Evolutionary conservation across 2,797 vertebrate genomes (phyloP).

Genomic region (Cyprinodon diabolis): DNA sequence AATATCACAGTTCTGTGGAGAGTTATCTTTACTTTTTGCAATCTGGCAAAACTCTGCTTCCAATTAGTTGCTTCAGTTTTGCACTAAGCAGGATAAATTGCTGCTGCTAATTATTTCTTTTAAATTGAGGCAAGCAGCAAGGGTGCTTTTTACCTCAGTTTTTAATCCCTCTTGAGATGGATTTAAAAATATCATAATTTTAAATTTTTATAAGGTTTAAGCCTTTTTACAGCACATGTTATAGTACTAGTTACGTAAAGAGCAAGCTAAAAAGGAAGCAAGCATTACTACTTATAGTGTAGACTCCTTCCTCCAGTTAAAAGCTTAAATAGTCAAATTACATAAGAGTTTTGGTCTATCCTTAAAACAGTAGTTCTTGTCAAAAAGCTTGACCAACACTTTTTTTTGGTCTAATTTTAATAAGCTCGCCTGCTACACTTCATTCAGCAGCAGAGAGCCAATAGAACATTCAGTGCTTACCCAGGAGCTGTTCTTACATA

Average conservation of each 20-base stretch:
- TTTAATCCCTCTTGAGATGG: background rate
- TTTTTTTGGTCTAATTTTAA: background rate
- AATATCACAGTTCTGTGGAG: background rate
- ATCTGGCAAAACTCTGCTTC: background rate
- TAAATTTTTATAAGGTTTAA: background rate
- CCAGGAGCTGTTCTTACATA: background rate
- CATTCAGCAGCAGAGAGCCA: conserved; percentile 10
- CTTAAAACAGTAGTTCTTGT: background rate
- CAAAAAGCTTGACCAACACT: background rate
- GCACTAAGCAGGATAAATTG: background rate
- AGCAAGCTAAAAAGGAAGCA: conserved; percentile 23
- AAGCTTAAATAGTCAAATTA: conserved; percentile 21
- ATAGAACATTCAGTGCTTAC: background rate
- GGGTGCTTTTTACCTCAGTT: background rate
- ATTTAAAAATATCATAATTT: too few species aligned
- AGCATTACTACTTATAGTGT: conserved; percentile 6
- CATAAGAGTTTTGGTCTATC: conserved; percentile 13
- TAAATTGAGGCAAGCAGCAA: too few species aligned
- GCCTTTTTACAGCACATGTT: background rate
- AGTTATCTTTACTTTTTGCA: background rate
- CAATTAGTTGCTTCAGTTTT: background rate
- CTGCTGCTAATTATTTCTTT: background rate
- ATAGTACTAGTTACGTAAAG: conserved; percentile 35
- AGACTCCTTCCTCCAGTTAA: conserved; percentile 5
- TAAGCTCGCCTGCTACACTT: background rate